phyloP scores from a whole-genome alignment of 2,888 invertebrate genomes.

The Patella caerulea region DNA sequence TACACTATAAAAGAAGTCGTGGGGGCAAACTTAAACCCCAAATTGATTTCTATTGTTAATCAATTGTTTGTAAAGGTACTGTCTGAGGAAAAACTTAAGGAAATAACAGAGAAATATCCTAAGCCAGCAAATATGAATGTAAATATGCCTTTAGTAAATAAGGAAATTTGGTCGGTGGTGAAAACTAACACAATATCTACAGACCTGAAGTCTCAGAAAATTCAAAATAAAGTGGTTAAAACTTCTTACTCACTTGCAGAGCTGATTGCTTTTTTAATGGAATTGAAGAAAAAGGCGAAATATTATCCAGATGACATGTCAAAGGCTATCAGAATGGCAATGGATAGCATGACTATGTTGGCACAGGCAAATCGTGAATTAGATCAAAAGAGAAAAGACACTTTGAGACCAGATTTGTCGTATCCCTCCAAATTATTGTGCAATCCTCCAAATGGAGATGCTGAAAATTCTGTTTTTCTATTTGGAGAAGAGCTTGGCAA shows the following conservation, averaged over 20 bases:
- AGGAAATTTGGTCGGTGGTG: not conserved
- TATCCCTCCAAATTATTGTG: not conserved
- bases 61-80: not conserved
- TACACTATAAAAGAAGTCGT: not conserved
- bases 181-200: not conserved
- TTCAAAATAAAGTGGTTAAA: not conserved
- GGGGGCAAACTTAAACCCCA: not conserved
- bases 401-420: not conserved
- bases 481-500: not conserved
- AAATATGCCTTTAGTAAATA: not conserved
- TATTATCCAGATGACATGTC: not conserved
- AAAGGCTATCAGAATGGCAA: constrained; percentile 3
- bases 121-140: not conserved
- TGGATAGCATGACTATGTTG: not conserved
- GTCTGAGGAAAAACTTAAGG: not conserved
- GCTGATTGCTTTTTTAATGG: not conserved
- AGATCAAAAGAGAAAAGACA: not conserved
- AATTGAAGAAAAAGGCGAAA: not conserved
- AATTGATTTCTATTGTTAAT: not conserved
- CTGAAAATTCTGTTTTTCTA: not conserved
- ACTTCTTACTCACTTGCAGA: too few relatives aligned
- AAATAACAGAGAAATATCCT: not conserved
- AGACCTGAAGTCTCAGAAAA: not conserved
- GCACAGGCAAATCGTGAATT: not conserved
- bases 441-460: not conserved